phyloP scores from a whole-genome alignment of 2,113 vertebrate genomes.

The Engystomops pustulosus region DNA sequence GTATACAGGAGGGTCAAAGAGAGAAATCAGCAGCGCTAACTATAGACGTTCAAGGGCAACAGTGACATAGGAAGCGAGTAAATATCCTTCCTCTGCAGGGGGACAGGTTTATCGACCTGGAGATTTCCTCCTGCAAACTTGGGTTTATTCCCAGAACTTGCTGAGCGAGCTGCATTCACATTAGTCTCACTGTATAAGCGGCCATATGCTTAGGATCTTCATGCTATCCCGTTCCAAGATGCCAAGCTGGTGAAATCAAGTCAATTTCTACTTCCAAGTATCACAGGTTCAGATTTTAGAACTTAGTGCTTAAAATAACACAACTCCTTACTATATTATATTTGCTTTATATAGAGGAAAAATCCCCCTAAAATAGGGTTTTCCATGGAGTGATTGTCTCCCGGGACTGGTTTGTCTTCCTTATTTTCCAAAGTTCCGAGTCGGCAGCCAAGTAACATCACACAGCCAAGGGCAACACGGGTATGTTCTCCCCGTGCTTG shows the following conservation, averaged over 20 bases:
- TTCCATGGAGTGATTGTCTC: not conserved
- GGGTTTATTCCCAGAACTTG: conserved; percentile 5
- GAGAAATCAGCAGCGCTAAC: too few relatives aligned
- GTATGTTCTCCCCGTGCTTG: not conserved
- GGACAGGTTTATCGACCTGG: not conserved
- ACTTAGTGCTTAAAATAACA: not conserved
- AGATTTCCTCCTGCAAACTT: conserved; percentile 8
- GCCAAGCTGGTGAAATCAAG: not conserved
- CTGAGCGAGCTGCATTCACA: not conserved
- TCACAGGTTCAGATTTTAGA: not conserved
- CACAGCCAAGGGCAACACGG: not conserved
- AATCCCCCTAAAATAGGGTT: not conserved
- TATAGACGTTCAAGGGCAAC: not conserved
- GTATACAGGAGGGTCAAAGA: not conserved
- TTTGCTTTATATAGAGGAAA: not conserved
- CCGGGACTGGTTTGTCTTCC: not conserved
- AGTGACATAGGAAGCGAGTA: not conserved
- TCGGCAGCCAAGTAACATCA: not conserved
- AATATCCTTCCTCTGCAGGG: not conserved
- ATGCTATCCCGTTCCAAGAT: not conserved
- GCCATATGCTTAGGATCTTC: conserved; percentile 6
- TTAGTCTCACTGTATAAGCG: not conserved
- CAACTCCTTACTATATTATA: not conserved
- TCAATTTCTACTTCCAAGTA: not conserved
- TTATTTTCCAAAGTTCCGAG: not conserved